Evolutionary conservation across 1,140 invertebrate species (phyloP), one percentile per base, ranked within the genome.

Genomic region (Drosophila ercepeae): DNA sequence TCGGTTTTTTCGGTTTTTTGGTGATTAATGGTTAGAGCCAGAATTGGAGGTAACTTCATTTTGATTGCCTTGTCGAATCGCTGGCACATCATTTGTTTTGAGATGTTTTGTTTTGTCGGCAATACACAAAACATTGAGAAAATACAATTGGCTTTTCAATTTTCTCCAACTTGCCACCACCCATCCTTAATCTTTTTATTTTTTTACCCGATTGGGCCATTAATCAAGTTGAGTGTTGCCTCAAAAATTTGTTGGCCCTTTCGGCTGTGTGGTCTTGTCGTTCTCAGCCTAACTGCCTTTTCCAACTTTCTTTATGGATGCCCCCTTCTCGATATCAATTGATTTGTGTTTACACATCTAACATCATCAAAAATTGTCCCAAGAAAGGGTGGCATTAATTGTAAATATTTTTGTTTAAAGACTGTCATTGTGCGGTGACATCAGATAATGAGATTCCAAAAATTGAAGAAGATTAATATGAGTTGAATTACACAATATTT

Each of bases 141-240:
- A 72, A 76, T 78, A 44, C 57, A 45, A 44, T 79, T 83, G 75
- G 81, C 71, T 84, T 84, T 84, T 86, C 79, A 84, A 84, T 84
- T 84, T 86, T 50, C 60, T 29, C 11, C 27, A 8, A 14, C 39
- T 21, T 34, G 13, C 32, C 45, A 51, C 60, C 39, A 45, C 39
- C 16, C 36, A 18, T 13, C n/a, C n/a, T n/a, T n/a, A n/a, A n/a
- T 52, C 67, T 67, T 53, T 13, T 19, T 52, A 25, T 45, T 36
- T 36, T 44, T 67, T 34, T 44, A 44, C 39, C 9, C 61, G 61
- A 68, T 53, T 67, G 61, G 60, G 61, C 27, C 46, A 68, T 68
- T 68, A 68, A 68, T 68, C 64, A 68, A 14, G 39, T 53, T 45
- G 48, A 68, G 64, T 68, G 64, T 68, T 65, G 64, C 36, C 64